Base-by-base conservation (phyloP, 2,113 vertebrate genomes). In the Tetrao urogallus region DNA sequence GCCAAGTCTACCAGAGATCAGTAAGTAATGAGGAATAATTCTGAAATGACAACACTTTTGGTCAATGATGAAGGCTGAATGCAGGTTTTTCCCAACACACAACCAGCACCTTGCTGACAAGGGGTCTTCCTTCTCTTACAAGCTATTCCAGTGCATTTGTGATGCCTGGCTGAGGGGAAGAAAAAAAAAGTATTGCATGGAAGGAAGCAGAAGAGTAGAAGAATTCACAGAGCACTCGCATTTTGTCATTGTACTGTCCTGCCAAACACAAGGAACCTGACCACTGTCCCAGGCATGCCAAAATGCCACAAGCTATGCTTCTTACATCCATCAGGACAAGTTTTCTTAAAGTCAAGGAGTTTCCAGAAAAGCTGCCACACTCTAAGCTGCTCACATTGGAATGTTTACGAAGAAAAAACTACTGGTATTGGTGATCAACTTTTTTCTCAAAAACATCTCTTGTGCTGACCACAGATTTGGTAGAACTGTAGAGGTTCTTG, bases 401-500 rank as follows among this genome's bases (percentile, higher is more conserved):
- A 34, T 2, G 7, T 42, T 58, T 77, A 45, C 6, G 57, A 56
- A 21, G 24, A 28, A 76, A 90, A 75, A 30, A 28, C 14, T 30
- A 56, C 52, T 30, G 27, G 15, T 30, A 30, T 30, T 28, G 8
- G 54, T 56, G 28, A 56, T 32, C 28, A 30, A 1, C 11, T 67
- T 71, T 74, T 77, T 81, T 60, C 38, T 67, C 48, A 65, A 75
- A 67, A 27, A 7, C 5, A 8, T 67, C 5, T 84, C 73, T 79
- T 25, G 42, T 3, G 1, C 8, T 91, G 25, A 72, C 0, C 0
- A 71, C 10, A 75, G 48, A 64, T 0, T 0, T 45, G 8, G 20
- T 45, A 82, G 24, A 72, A 75, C 47, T 81, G 32, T 1, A 22
- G 15, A 50, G 6, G 7, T 11, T 61, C 6, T 79, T 54, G 12